Evolutionary conservation across 2,797 vertebrate species (phyloP).

Genomic region (Neopelma chrysocephalum): DNA sequence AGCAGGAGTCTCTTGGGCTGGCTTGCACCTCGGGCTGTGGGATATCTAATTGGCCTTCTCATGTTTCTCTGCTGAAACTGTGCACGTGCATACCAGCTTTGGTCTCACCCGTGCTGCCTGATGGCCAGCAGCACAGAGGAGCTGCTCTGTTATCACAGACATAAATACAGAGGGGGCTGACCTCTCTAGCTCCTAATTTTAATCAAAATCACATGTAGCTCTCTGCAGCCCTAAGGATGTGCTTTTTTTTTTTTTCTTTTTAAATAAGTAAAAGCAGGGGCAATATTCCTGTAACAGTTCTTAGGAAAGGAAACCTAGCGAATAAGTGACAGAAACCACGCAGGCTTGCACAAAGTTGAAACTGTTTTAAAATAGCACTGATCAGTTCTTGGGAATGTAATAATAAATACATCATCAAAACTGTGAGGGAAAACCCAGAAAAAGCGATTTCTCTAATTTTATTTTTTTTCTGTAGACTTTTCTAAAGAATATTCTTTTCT

Average conservation of each 20-base stretch:
- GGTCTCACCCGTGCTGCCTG: neutral
- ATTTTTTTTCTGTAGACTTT: neutral
- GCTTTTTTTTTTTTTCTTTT: neutral
- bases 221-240: neutral
- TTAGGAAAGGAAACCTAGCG: neutral
- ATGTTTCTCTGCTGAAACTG: neutral
- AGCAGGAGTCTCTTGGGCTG: neutral
- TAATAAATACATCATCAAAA: neutral
- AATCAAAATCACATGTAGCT: neutral
- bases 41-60: neutral
- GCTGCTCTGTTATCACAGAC: neutral
- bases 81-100: rapidly evolving
- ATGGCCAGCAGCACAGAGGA: neutral
- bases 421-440: neutral
- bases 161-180: neutral
- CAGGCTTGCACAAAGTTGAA: neutral
- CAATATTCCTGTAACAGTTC: neutral
- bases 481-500: neutral
- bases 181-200: neutral
- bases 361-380: neutral
- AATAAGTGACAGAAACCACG: neutral
- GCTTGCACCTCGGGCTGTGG: neutral
- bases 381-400: neutral
- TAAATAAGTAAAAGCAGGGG: neutral
- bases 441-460: neutral